Base-by-base conservation (phyloP, 2,888 invertebrate species). In the Diabrotica balteata region DNA sequence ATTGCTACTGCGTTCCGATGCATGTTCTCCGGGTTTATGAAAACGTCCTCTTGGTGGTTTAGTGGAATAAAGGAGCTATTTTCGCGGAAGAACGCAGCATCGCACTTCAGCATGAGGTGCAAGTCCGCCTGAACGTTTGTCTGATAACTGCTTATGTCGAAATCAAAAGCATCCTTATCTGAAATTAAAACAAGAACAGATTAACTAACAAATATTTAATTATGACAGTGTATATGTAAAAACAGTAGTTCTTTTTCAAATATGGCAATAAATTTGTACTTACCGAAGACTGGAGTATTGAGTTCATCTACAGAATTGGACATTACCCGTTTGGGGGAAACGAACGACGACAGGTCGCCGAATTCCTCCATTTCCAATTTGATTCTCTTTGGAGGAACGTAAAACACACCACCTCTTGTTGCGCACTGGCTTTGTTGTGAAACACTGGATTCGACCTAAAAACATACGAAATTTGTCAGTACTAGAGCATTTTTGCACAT, bases 331-430 rank as follows among this genome's bases (percentile, higher is more conserved):
- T 82, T 86, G 84, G 80, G 82, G 82, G 83, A 85, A 84, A 84
- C 85, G 83, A 84, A 86, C 81, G 82, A 84, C 81, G 83, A 86
- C 84, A 91, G 87, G 85, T 91, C 90, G 87, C 90, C 89, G 86
- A 90, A 91, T 85, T 89, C 88, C 85, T 91, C 91, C 88, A 85
- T 87, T 85, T 87, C 81, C 76, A 77, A 70, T 85, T 85, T 85
- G 79, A 76, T 67, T 53, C 62, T 69, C 59, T 61, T 71, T 58
- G 59, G 68, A 52, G 70, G 57, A 57, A 51, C 67, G 65, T 70
- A 70, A 63, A 67, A 65, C 62, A 51, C 64, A 60, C 69, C 59
- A 69, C 71, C 51, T 65, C 63, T 67, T 63, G 63, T 66, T 59
- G 49, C 57, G 63, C 63, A 71, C 71, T 58, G 71, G 51, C 66